phyloP scores from a whole-genome alignment of 2,888 invertebrate species.

The Polydrusus cervinus region DNA sequence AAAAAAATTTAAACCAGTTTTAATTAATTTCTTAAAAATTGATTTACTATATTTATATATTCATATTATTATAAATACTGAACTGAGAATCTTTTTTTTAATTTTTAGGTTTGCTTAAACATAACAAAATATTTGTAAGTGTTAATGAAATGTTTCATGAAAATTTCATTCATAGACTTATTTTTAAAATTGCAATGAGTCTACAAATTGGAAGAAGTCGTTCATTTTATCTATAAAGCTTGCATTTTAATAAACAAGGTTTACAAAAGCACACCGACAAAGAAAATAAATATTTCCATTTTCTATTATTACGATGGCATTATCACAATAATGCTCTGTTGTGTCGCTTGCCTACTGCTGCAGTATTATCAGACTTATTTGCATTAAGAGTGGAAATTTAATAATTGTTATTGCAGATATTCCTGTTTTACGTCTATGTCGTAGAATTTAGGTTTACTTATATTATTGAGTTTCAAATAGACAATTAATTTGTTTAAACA shows the following conservation, averaged over 20 bases:
- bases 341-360: conserved; percentile 11
- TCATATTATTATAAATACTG: not conserved
- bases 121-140: no score
- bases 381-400: conserved; percentile 16
- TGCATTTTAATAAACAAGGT: not conserved
- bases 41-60: no score
- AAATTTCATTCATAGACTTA: not conserved
- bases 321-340: not conserved
- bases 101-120: no score
- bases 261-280: not conserved
- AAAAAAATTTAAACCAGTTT: not conserved
- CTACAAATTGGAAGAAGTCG: no score
- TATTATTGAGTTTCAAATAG: not conserved
- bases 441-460: not conserved
- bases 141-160: no score
- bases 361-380: not conserved
- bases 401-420: conserved; percentile 13
- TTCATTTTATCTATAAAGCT: no score
- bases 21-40: not conserved
- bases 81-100: not conserved
- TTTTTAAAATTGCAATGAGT: not conserved
- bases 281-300: not conserved
- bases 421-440: not conserved
- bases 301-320: not conserved
- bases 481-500: not conserved